Evolutionary conservation across 2,888 invertebrate species (phyloP).

Genomic region (Drosophila neotestacea): DNA sequence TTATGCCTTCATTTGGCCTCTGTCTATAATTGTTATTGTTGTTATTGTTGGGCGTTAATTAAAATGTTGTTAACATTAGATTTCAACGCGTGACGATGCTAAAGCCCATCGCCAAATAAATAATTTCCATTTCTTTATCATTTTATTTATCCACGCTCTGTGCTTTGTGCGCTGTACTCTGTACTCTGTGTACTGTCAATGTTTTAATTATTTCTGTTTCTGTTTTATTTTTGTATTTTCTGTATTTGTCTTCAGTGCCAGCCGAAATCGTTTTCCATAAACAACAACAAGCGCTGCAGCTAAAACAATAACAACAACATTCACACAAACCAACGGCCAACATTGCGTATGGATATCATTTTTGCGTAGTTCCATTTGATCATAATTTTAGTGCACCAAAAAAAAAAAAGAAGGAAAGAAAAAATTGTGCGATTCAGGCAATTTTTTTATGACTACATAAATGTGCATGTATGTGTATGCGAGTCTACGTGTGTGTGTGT

Average conservation of each 20-base stretch:
- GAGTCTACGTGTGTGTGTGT: conserved; percentile 10
- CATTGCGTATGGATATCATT: conserved; percentile 40
- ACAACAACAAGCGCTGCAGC: conserved; percentile 40
- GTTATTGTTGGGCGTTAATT: conserved; percentile 57
- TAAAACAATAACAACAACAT: conserved; percentile 31
- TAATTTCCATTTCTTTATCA: conserved; percentile 66
- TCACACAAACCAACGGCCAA: conserved; percentile 11
- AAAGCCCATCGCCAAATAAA: conserved; percentile 73
- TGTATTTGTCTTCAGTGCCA: conserved; percentile 58
- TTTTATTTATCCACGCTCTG: conserved; percentile 43
- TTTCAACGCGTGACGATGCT: conserved; percentile 64
- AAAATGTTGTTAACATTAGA: conserved; percentile 80
- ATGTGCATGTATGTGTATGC: conserved; percentile 18
- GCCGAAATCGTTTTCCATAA: conserved; percentile 23
- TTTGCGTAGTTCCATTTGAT: conserved; percentile 61
- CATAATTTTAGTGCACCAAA: conserved; percentile 61
- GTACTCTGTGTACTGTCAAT: conserved; percentile 42
- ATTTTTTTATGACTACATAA: conserved; percentile 55
- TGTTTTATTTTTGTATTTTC: conserved; percentile 22
- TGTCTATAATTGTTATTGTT: conserved; percentile 25
- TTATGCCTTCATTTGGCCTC: conserved; percentile 46
- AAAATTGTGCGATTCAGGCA: conserved; percentile 31
- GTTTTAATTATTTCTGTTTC: conserved; percentile 53
- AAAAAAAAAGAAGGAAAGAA: not conserved
- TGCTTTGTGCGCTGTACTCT: not conserved